phyloP scores from a whole-genome alignment of 1,140 invertebrate species.

The Sarcophaga bullata region DNA sequence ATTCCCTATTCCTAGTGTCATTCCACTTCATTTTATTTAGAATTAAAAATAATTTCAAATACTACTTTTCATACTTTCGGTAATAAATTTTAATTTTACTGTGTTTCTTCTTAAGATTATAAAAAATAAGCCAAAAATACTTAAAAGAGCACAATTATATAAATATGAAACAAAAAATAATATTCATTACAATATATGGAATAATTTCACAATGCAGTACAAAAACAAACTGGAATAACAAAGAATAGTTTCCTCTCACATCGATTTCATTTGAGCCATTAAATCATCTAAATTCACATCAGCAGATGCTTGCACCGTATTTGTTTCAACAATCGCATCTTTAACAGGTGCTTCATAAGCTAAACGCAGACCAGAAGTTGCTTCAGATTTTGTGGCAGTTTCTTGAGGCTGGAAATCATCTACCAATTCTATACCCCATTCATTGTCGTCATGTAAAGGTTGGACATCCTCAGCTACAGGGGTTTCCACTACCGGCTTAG shows the following conservation, averaged over 20 bases:
- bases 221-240: conserved; percentile 18
- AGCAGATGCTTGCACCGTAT: conserved; percentile 56
- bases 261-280: conserved; percentile 89
- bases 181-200: conserved; percentile 22
- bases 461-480: conserved; percentile 71
- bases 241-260: conserved; percentile 67
- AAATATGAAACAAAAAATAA: conserved; percentile 22
- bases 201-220: conserved; percentile 25
- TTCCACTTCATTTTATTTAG: too few species aligned
- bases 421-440: conserved; percentile 80
- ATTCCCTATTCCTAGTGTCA: too few species aligned
- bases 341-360: conserved; percentile 74
- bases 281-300: conserved; percentile 83
- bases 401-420: conserved; percentile 50
- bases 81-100: too few species aligned
- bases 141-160: conserved; percentile 18
- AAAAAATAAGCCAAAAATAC: conserved; percentile 29
- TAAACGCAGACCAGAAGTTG: conserved; percentile 63
- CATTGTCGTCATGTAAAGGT: conserved; percentile 88
- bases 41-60: too few species aligned
- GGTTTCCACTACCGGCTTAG: conserved; percentile 68
- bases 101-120: background rate
- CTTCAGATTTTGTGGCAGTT: background rate
- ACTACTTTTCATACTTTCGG: too few species aligned
- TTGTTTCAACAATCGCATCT: conserved; percentile 48